Evolutionary conservation across 2,888 invertebrate species (phyloP).

Genomic region (Lottia scabra): DNA sequence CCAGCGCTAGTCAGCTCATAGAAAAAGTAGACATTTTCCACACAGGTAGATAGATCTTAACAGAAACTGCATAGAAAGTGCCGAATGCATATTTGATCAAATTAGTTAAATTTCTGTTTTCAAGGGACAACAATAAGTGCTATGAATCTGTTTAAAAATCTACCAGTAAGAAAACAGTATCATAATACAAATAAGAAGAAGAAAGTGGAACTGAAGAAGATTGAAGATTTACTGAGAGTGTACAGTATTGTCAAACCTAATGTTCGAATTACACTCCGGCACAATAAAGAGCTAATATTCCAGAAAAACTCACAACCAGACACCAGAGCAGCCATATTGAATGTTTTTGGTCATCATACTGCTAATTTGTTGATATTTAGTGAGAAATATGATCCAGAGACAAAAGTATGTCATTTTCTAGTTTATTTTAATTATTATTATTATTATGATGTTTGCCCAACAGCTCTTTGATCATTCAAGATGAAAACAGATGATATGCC

Average conservation of each 20-base stretch:
- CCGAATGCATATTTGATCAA: too few species aligned
- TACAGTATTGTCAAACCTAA: constrained; percentile 72
- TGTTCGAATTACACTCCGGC: constrained; percentile 70
- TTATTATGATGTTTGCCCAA: too few species aligned
- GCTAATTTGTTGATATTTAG: constrained; percentile 40
- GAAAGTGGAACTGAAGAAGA: constrained; percentile 72
- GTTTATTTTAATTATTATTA: too few species aligned
- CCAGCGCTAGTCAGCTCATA: too few species aligned
- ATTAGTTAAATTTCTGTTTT: constrained; percentile 10
- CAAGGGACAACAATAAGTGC: constrained; percentile 74
- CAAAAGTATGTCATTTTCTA: constrained; percentile 35
- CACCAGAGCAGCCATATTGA: constrained; percentile 40
- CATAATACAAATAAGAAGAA: constrained; percentile 70
- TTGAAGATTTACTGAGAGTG: constrained; percentile 72
- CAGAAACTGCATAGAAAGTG: too few species aligned
- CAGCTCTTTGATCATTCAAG: neutral
- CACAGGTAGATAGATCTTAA: too few species aligned
- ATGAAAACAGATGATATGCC: too few species aligned
- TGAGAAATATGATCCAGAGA: constrained; percentile 23
- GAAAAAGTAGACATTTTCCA: too few species aligned
- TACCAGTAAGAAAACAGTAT: constrained; percentile 74
- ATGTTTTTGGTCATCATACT: constrained; percentile 45
- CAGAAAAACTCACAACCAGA: constrained; percentile 69
- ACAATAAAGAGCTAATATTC: constrained; percentile 71
- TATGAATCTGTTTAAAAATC: constrained; percentile 72